These are phyloP conservation scores for Corythoichthys haematopterus DNA, from an alignment of 2,113 vertebrate genomes.

Conservation along the genomic window DNA sequence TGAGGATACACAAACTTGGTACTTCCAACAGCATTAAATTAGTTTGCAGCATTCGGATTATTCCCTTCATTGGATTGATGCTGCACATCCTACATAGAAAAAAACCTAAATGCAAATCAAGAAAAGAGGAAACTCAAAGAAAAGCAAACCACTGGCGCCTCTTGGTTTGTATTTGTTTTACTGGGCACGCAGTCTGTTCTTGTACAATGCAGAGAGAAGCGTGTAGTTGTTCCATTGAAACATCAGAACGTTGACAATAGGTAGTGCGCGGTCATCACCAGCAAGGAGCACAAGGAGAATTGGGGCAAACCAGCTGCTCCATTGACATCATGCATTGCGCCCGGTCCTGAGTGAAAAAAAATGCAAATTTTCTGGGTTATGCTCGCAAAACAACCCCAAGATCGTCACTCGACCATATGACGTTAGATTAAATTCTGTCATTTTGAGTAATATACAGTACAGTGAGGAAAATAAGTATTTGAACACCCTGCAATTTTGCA, in stretches of 20 bases:
- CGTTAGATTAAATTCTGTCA: not conserved
- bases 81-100: slow-evolving; percentile 40
- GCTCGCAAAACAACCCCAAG: not conserved
- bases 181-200: slow-evolving; percentile 75
- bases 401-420: not conserved
- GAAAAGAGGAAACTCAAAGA: slow-evolving; percentile 21
- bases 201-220: slow-evolving; percentile 66
- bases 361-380: not conserved
- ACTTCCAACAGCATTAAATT: slow-evolving; percentile 63
- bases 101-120: slow-evolving; percentile 46
- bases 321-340: slow-evolving; percentile 86
- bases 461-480: too few relatives aligned
- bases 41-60: slow-evolving; percentile 58
- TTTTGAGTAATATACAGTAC: too few relatives aligned
- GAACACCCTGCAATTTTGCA: too few relatives aligned
- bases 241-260: slow-evolving; percentile 92
- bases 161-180: slow-evolving; percentile 63
- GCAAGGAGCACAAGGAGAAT: slow-evolving; percentile 77
- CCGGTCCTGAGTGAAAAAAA: slow-evolving; percentile 74
- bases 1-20: slow-evolving; percentile 59
- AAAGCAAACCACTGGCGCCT: slow-evolving; percentile 48
- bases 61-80: slow-evolving; percentile 39
- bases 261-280: slow-evolving; percentile 76
- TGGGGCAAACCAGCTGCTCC: slow-evolving; percentile 70
- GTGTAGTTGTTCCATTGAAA: slow-evolving; percentile 58